Conservation (phyloP, 2,113 vertebrate genomes). For the Ovis aries region DNA sequence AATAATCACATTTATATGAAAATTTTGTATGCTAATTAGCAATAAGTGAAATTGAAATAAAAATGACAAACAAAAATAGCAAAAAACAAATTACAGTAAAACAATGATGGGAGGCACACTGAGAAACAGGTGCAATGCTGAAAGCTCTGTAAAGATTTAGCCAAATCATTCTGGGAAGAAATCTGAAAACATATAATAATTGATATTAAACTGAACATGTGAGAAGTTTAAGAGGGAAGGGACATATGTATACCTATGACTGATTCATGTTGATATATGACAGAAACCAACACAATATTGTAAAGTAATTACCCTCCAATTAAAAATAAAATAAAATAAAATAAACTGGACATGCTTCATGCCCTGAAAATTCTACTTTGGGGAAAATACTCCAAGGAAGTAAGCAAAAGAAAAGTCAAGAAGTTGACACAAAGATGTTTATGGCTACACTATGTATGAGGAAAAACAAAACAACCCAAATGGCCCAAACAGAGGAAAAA, state of each 20-base stretch:
- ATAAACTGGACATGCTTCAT: background rate
- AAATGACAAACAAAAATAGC: background rate
- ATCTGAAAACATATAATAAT: background rate
- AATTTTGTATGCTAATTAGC: background rate
- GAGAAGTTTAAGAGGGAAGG: background rate
- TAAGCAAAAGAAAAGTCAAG: conserved; percentile 24
- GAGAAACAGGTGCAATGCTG: background rate
- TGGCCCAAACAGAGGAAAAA: background rate
- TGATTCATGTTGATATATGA: background rate
- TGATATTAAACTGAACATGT: background rate
- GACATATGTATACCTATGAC: background rate
- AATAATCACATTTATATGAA: background rate
- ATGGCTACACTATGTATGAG: background rate
- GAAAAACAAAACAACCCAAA: background rate
- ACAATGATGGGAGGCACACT: background rate
- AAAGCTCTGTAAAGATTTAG: background rate
- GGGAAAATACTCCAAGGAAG: background rate
- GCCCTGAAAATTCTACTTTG: background rate
- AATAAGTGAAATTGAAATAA: background rate
- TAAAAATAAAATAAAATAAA: background rate
- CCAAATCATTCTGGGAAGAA: background rate
- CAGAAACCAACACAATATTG: background rate
- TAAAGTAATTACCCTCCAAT: background rate
- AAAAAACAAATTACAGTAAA: background rate
- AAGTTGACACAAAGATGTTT: conserved; percentile 23